These are phyloP conservation scores for Sebastes itinus DNA, from an alignment of 2,797 vertebrate genomes.

Conservation along the genomic window DNA sequence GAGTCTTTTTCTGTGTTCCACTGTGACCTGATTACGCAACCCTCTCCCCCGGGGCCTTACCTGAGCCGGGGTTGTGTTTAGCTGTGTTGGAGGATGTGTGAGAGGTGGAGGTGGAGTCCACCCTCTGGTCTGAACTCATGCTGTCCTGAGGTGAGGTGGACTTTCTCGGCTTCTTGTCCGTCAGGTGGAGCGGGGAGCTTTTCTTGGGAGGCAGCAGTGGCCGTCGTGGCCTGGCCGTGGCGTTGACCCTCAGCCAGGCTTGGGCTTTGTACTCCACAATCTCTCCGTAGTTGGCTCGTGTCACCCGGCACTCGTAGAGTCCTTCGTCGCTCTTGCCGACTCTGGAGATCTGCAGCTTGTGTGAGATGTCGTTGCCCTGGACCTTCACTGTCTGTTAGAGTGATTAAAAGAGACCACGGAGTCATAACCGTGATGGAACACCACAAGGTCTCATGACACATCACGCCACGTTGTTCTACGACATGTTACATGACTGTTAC, in stretches of 20 bases:
- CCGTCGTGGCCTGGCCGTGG: slow-evolving; percentile 87
- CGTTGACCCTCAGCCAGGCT: slow-evolving; percentile 90
- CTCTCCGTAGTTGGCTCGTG: slow-evolving; percentile 92
- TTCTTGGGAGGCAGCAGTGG: slow-evolving; percentile 85
- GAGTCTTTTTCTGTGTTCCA: not conserved
- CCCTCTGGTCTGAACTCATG: slow-evolving; percentile 87
- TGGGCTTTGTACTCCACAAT: slow-evolving; percentile 95
- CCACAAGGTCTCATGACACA: not conserved
- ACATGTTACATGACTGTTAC: not conserved
- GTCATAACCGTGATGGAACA: slow-evolving; percentile 23
- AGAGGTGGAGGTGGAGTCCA: slow-evolving; percentile 87
- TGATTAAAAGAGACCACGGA: slow-evolving; percentile 28
- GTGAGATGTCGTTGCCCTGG: slow-evolving; percentile 97
- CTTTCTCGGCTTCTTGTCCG: slow-evolving; percentile 92
- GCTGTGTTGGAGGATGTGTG: slow-evolving; percentile 90
- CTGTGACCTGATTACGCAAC: slow-evolving; percentile 6
- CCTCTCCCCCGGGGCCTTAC: slow-evolving; percentile 74
- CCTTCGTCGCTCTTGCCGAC: slow-evolving; percentile 94
- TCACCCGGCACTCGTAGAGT: slow-evolving; percentile 93
- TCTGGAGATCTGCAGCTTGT: slow-evolving; percentile 95
- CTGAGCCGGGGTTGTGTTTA: slow-evolving; percentile 93
- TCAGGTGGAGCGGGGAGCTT: slow-evolving; percentile 92
- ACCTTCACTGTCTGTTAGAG: slow-evolving; percentile 93
- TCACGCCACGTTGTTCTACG: not conserved
- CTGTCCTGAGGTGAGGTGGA: slow-evolving; percentile 84